Evolutionary conservation across 2,797 vertebrate genomes (phyloP).

Genomic region (Pangasius mekongensis): DNA sequence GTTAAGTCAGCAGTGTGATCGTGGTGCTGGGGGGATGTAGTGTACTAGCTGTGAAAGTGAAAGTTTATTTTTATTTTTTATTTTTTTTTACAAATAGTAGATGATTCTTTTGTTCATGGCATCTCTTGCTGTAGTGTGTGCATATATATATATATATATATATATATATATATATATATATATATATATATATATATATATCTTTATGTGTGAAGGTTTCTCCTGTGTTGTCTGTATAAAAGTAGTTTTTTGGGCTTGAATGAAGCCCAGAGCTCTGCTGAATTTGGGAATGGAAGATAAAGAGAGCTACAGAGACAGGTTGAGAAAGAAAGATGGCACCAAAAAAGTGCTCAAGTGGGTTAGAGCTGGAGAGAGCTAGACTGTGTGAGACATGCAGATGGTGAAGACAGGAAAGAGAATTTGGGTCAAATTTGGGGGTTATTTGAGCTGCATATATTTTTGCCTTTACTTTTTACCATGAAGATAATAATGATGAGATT

Average conservation of each 20-base stretch:
- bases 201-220: constrained; percentile 11
- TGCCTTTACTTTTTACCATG: constrained; percentile 22
- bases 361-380: constrained; percentile 32
- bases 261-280: background rate
- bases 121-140: constrained; percentile 58
- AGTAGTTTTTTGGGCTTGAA: constrained; percentile 43
- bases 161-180: constrained; percentile 18
- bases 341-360: constrained; percentile 2
- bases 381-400: constrained; percentile 35
- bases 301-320: constrained; percentile 6
- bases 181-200: background rate
- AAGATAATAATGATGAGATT: constrained; percentile 36
- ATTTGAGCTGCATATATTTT: constrained; percentile 48
- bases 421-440: constrained; percentile 16
- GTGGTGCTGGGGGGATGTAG: constrained; percentile 65
- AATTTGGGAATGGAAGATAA: constrained; percentile 33
- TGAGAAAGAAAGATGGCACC: constrained; percentile 22
- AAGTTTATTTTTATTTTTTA: constrained; percentile 49
- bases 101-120: constrained; percentile 76
- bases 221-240: constrained; percentile 20
- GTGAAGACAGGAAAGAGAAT: constrained; percentile 13
- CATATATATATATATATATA: constrained; percentile 25
- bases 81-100: constrained; percentile 69
- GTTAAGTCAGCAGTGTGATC: constrained; percentile 40
- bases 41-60: constrained; percentile 80